Base-by-base conservation (phyloP, 1,140 invertebrate genomes). In the Dreissena polymorpha region DNA sequence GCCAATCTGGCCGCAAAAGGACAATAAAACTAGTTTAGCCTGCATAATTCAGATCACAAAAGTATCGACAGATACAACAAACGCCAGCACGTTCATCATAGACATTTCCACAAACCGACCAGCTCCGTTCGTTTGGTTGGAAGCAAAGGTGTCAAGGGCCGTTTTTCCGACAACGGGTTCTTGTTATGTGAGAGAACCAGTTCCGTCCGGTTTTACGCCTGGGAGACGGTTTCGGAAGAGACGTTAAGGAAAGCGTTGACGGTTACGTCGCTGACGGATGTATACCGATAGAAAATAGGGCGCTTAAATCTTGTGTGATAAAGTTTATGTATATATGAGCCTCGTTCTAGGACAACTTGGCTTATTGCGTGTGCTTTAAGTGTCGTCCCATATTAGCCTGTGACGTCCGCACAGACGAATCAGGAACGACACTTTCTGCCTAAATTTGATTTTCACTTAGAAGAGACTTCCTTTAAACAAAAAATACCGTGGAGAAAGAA, bases 111-210 rank as follows among this genome's bases (percentile, higher is more conserved):
- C 94, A 12, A 85, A 94, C 65, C 89, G 90, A 14, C 92, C 95
- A 72, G 94, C 95, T 50, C 91, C 94, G n/a, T 96, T 96, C 89
- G 94, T 96, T 0, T 96, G 95, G 94, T 79, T 96, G 8, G 95
- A 96, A 79, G 86, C 93, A 0, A 85, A 14, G 88, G 91, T 21
- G 85, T 92, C 18, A 71, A 75, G 50, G 95, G 95, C 3, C 90
- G 89, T 71, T 96, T 96, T 90, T 95, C 94, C 7, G 94, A 95
- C 86, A 96, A 96, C 93, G 95, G 95, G 6, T 96, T 96, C 86
- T 86, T 93, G 7, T 89, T 94, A 88, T 67, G 90, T 16, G 70
- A 83, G 0, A 50, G 86, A 14, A 84, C 16, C 0, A 83, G 75
- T 50, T 86, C 74, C 5, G 76, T 94, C 8, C 86, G 69, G 21